Percentiles rank a stretch among this genome's conserved stretches.
These are phyloP conservation scores for Trididemnum clinides DNA, from an alignment of 23 tunicate species.

Conservation along the genomic window DNA sequence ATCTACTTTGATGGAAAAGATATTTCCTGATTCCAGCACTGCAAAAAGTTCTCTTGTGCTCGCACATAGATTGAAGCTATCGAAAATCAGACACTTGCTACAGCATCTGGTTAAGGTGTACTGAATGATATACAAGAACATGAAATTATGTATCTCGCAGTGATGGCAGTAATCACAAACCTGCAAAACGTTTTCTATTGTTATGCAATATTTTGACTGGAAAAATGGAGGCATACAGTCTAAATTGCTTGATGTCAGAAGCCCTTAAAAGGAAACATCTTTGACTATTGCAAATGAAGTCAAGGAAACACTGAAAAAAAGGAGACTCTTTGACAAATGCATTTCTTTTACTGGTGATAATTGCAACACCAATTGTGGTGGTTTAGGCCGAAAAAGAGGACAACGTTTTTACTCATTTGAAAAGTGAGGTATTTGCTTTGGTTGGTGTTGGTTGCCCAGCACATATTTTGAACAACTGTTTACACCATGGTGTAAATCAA, in stretches of 20 bases:
- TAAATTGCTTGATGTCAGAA: too few species aligned
- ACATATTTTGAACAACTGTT: too few species aligned
- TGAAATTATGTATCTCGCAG: slow-evolving; percentile 30
- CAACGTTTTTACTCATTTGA: too few species aligned
- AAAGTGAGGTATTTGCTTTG: slow-evolving; percentile 3
- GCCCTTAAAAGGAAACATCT: too few species aligned
- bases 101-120: slow-evolving; percentile 24
- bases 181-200: slow-evolving; percentile 19
- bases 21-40: too few species aligned
- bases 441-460: slow-evolving; percentile 48
- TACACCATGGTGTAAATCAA: slow-evolving; percentile 29
- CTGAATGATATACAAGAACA: too few species aligned
- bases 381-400: slow-evolving; percentile 38
- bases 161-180: slow-evolving; percentile 39
- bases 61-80: slow-evolving; percentile 45
- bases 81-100: slow-evolving; percentile 40
- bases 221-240: too few species aligned
- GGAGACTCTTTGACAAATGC: slow-evolving; percentile 49
- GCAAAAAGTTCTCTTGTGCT: slow-evolving; percentile 36
- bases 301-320: too few species aligned
- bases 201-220: slow-evolving; percentile 34
- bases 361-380: slow-evolving; percentile 46
- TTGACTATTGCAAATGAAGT: too few species aligned
- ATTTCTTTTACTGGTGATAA: slow-evolving; percentile 52
- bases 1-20: too few species aligned